Base-by-base conservation (phyloP, 2,113 vertebrate species). In the Cyanoramphus novaezelandiae region DNA sequence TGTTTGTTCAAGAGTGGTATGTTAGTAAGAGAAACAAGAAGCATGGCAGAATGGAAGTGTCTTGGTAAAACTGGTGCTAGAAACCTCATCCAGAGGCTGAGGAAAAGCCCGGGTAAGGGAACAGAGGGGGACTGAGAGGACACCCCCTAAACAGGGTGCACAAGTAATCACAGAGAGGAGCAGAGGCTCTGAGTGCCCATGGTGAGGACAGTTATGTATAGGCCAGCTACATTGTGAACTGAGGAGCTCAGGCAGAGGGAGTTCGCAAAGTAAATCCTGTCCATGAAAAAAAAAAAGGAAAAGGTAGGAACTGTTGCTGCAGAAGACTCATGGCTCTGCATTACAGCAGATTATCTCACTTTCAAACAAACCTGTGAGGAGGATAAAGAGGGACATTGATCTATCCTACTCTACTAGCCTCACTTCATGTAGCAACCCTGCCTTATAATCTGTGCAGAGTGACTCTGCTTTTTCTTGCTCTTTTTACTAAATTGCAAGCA, bases 361-460 rank as follows among this genome's bases (percentile, higher is more conserved):
- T 90, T 17, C 33, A 79, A 41, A 41, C 17, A 89, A 60, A 23
- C 3, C 6, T 13, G 0, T 37, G n/a, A 83, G 28, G 11, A 39
- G 9, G 5, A 31, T 35, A 82, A 63, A 46, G 15, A 0, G 0
- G 1, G 13, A 4, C 2, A 1, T 74, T 64, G 10, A 6, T 64
- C 71, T 68, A 29, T 19, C 16, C 21, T 10, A 21, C 15, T 53
- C 19, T 15, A 31, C 15, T 43, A 59, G 9, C 19, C 75, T 35
- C 53, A 53, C 7, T 79, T 74, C 23, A 10, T 7, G 8, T 49
- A 35, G 17, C 23, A 70, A 53, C 5, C 12, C 4, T 49, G 14
- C 50, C 3, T 53, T 64, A 50, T 21, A 6, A 25, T 31, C 20
- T 28, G 4, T 33, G 16, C 41, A 71, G 19, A 17, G 29, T 24